Conservation (phyloP, 2,113 vertebrate species). For the Microtus ochrogaster region DNA sequence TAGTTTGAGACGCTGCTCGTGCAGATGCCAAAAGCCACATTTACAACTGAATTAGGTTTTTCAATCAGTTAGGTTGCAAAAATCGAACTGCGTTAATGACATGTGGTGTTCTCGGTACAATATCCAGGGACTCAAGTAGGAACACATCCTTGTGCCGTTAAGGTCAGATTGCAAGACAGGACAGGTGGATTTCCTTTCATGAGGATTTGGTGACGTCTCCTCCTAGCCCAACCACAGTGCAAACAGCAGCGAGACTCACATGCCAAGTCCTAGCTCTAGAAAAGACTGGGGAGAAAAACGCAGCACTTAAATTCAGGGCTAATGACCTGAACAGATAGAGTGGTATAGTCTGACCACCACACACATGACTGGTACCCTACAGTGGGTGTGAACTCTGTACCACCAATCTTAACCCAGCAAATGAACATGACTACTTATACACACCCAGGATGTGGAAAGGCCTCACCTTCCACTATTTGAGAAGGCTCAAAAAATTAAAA, state of each 20-base stretch:
- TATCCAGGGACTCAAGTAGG: conserved; percentile 16
- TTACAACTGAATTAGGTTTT: conserved; percentile 37
- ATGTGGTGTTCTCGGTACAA: conserved; percentile 53
- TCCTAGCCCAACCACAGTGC: not conserved
- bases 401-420: not conserved
- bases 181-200: not conserved
- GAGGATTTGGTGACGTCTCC: not conserved
- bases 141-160: not conserved
- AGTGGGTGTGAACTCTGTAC: not conserved
- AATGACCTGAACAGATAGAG: not conserved
- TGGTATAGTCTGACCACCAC: not conserved
- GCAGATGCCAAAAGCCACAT: conserved; percentile 58
- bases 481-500: conserved; percentile 37
- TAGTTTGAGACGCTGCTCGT: conserved; percentile 64
- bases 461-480: not conserved
- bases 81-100: conserved; percentile 61
- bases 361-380: not conserved
- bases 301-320: not conserved
- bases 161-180: not conserved
- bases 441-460: not conserved
- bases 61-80: conserved; percentile 52
- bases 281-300: not conserved
- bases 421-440: not conserved
- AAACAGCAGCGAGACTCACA: not conserved
- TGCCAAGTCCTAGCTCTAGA: not conserved